Base-by-base conservation (phyloP, 1,140 invertebrate genomes). In the Pseudobourletiella spinata region DNA sequence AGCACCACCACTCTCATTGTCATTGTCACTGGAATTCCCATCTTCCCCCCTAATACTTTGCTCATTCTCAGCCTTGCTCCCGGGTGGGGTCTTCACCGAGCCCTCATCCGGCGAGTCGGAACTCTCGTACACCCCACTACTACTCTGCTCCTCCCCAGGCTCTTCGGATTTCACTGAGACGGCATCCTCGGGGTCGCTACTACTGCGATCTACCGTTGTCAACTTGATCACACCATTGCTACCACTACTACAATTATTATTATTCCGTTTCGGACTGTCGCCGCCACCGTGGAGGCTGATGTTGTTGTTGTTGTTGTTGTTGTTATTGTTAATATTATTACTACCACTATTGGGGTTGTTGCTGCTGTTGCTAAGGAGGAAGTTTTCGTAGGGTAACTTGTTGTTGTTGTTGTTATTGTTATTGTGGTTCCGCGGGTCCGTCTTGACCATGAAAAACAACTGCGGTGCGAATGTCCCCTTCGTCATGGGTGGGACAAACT, bases 371-470 rank as follows among this genome's bases (percentile, higher is more conserved):
- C n/a, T n/a, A n/a, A n/a, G n/a, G 24, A 18, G 48, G n/a, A 51
- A 26, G 24, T 26, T 14, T 26, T 51, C 22, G 24, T 39, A 39
- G 35, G n/a, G 48, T 32, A 39, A 28, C 39, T 24, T 42, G 42
- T 55, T 65, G n/a, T n/a, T n/a, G n/a, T n/a, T n/a, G 65, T 66
- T 63, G 76, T 66, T 26, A 61, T 63, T 48, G 70, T 60, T 65
- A 50, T 66, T 71, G 68, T 61, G 70, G 55, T 42, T 59, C 4
- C 64, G 68, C 28, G 70, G 69, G 57, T 72, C 73, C 16, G 55
- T 3, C 25, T 55, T 39, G 3, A 65, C 76, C 74, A 60, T 76
- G 76, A 56, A 75, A 75, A 54, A 77, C 71, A 61, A 78, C 74
- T 64, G 73, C 61, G 32, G 71, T 29, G 63, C 57, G 60, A 66